Base-by-base conservation (phyloP, 1,140 invertebrate species). In the Glossosoma conforme region DNA sequence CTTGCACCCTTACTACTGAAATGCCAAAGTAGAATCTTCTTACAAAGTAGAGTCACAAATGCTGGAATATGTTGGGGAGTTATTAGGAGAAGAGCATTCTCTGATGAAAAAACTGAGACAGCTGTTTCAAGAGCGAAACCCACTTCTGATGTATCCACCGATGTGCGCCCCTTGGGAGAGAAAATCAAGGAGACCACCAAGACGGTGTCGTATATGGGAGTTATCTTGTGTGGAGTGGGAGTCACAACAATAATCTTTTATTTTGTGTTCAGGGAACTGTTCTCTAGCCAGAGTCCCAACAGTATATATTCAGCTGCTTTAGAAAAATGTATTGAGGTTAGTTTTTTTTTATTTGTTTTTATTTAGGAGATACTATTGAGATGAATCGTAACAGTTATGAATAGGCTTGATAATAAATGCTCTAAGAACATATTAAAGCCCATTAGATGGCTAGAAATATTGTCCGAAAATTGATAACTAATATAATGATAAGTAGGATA, bases 171-270 rank as follows among this genome's bases (percentile, higher is more conserved):
- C 15, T 58, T 84, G 5, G 79, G 79, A 19, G 80, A 83, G 62
- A 84, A 82, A 80, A 88, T 93, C 2, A 93, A 91, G 72, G 87
- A 93, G 71, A 87, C 86, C 21, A 87, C 87, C 18, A 91, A 91
- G 66, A 91, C 89, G 56, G 83, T 78, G 25, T 87, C 85, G 36
- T 92, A 93, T 61, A 77, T 85, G 52, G 82, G 81, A 9, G 80
- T 94, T n/a, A 89, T 93, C 44, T 48, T 92, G 21, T 65, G 80
- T 22, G 90, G 91, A 13, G 61, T 91, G 33, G 85, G 84, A 17
- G 77, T 92, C 0, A 89, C 86, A 18, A 84, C 82, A 37, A 65
- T 85, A 2, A 83, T 95, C 65, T 85, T 91, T 60, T 94, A 86
- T 66, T 79, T 83, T 28, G 80, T 94, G 52, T 88, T 91, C 59